Conservation (phyloP, 2,113 vertebrate species). For the Charina bottae region DNA sequence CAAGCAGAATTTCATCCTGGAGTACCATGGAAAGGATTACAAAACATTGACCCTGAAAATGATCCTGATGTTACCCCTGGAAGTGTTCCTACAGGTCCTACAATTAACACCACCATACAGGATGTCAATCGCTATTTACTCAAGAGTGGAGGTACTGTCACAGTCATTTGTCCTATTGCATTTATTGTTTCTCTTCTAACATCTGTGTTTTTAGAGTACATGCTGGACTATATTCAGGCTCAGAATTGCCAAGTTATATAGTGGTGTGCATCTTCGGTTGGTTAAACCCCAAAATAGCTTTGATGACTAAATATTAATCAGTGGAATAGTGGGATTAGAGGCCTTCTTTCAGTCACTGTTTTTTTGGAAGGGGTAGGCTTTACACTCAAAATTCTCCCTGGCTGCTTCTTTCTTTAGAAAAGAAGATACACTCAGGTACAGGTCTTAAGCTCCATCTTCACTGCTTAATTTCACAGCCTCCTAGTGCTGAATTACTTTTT, state of each 20-base stretch:
- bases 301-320: not conserved
- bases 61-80: conserved; percentile 98
- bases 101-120: conserved; percentile 98
- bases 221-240: not conserved
- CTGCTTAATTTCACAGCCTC: not conserved
- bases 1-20: conserved; percentile 96
- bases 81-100: conserved; percentile 94
- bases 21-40: conserved; percentile 98
- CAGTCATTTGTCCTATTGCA: not conserved
- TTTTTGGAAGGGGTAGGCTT: not conserved
- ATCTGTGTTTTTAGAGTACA: not conserved
- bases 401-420: not conserved
- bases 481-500: not conserved
- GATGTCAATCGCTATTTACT: conserved; percentile 98
- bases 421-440: not conserved
- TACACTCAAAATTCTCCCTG: not conserved
- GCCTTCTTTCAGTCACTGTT: not conserved
- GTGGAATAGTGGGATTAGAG: not conserved
- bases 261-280: not conserved
- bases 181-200: conserved; percentile 5
- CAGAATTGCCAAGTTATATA: not conserved
- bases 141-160: conserved; percentile 87
- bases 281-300: not conserved
- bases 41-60: conserved; percentile 97
- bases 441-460: not conserved